A percentile compares a stretch with the other conserved stretches of the same genome.
These are phyloP conservation scores for Scaptomyza hsui DNA, from an alignment of 1,140 invertebrate genomes.

Conservation along the genomic window DNA sequence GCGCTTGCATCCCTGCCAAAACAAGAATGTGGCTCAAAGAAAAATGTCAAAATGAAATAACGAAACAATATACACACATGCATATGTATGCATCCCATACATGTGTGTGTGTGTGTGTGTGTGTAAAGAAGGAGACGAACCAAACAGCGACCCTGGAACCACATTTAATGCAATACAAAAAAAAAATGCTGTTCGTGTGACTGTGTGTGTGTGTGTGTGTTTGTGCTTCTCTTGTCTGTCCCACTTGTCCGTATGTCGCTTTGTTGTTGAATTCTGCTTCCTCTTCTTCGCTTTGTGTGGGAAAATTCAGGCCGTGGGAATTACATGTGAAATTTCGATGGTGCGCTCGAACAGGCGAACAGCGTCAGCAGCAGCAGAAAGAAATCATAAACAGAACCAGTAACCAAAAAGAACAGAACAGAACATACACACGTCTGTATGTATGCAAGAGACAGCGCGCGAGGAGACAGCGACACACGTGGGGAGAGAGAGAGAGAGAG, in stretches of 20 bases:
- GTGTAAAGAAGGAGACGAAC: constrained; percentile 45
- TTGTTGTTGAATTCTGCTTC: constrained; percentile 70
- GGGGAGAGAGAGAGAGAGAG: neutral
- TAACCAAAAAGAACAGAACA: constrained; percentile 52
- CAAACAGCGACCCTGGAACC: constrained; percentile 74
- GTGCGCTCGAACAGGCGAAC: constrained; percentile 81
- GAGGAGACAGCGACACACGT: constrained; percentile 1
- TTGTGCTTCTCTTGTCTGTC: constrained; percentile 46
- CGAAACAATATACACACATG: constrained; percentile 13
- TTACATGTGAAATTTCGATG: constrained; percentile 84
- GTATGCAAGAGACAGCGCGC: constrained; percentile 20
- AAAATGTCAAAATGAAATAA: constrained; percentile 32
- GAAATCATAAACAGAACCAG: constrained; percentile 26
- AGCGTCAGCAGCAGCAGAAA: constrained; percentile 44
- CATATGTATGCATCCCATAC: neutral
- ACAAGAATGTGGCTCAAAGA: constrained; percentile 23
- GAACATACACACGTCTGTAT: constrained; percentile 7
- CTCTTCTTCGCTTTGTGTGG: constrained; percentile 75
- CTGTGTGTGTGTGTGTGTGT: constrained; percentile 15
- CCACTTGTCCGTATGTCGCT: constrained; percentile 50
- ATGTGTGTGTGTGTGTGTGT: constrained; percentile 8
- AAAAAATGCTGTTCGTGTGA: constrained; percentile 46
- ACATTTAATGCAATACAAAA: constrained; percentile 65
- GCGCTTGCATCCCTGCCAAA: constrained; percentile 28
- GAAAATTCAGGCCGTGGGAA: constrained; percentile 84